These are phyloP conservation scores for Galeruca laticollis DNA, from an alignment of 2,888 invertebrate species.

Conservation along the genomic window DNA sequence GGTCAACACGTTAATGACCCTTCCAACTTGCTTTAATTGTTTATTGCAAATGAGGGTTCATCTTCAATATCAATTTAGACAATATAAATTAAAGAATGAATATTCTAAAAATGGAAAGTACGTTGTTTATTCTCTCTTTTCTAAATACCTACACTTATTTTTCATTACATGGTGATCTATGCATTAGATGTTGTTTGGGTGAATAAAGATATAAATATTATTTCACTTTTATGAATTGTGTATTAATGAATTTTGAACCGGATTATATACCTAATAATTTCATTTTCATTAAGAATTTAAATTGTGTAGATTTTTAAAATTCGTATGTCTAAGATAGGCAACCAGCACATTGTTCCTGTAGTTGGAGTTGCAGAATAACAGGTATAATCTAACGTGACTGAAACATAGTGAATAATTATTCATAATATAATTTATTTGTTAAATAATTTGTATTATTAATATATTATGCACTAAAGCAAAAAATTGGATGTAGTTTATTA, in stretches of 20 bases:
- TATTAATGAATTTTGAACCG: too few relatives aligned
- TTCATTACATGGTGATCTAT: neutral
- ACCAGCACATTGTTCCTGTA: neutral
- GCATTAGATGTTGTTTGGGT: neutral
- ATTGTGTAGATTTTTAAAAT: neutral
- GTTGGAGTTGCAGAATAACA: neutral
- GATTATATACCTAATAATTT: neutral
- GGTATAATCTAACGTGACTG: neutral
- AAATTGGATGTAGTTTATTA: neutral
- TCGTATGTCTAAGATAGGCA: neutral
- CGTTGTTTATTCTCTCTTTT: neutral
- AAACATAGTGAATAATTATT: neutral
- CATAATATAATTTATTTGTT: too few relatives aligned
- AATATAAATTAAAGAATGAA: neutral
- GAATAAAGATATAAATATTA: neutral
- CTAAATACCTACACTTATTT: neutral
- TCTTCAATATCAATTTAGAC: neutral
- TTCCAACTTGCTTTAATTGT: neutral
- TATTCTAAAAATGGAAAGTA: neutral
- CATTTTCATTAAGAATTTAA: neutral
- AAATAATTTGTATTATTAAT: neutral
- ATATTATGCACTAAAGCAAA: neutral
- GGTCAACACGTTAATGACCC: neutral
- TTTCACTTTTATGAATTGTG: neutral
- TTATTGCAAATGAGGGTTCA: neutral